A percentile compares a stretch with the other conserved stretches of the same genome.
These are phyloP conservation scores for Musca vetustissima DNA, from an alignment of 1,140 invertebrate genomes.

Conservation along the genomic window DNA sequence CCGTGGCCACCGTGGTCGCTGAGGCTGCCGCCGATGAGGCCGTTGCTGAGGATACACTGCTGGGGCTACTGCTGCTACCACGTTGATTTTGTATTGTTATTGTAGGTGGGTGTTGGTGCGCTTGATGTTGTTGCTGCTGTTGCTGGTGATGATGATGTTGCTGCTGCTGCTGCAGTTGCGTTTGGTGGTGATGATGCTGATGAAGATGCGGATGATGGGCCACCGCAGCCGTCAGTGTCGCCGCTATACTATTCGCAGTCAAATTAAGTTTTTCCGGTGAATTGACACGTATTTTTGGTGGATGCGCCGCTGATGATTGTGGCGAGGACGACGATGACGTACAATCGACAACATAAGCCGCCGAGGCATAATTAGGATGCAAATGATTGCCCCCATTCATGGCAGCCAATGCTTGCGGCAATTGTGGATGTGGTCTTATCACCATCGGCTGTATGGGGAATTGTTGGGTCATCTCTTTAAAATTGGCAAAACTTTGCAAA, in stretches of 20 bases:
- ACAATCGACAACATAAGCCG: slow-evolving; percentile 51
- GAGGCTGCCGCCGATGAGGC: slow-evolving; percentile 15
- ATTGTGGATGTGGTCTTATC: slow-evolving; percentile 52
- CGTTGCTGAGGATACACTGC: slow-evolving; percentile 30
- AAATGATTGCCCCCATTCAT: slow-evolving; percentile 50
- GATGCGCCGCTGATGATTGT: slow-evolving; percentile 13
- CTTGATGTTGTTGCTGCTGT: slow-evolving; percentile 26
- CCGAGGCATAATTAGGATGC: slow-evolving; percentile 51
- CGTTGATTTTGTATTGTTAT: slow-evolving; percentile 39
- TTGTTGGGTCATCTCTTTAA: slow-evolving; percentile 53
- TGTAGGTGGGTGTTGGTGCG: neutral
- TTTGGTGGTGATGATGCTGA: slow-evolving; percentile 34
- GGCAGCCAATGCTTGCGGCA: slow-evolving; percentile 47
- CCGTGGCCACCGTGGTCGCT: slow-evolving; percentile 21
- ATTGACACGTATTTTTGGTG: slow-evolving; percentile 57
- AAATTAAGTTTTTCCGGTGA: slow-evolving; percentile 55
- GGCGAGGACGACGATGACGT: too few species aligned
- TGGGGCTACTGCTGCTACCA: slow-evolving; percentile 44
- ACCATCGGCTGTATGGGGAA: slow-evolving; percentile 55
- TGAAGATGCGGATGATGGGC: slow-evolving; percentile 35
- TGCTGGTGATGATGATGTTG: slow-evolving; percentile 39
- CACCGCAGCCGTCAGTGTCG: slow-evolving; percentile 35
- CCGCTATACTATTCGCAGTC: slow-evolving; percentile 39
- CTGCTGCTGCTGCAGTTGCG: neutral
- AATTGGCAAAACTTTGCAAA: slow-evolving; percentile 53